Percentiles rank a stretch among this genome's conserved stretches.
Conservation (phyloP, 2,113 vertebrate genomes). For the Seriola dumerili region DNA sequence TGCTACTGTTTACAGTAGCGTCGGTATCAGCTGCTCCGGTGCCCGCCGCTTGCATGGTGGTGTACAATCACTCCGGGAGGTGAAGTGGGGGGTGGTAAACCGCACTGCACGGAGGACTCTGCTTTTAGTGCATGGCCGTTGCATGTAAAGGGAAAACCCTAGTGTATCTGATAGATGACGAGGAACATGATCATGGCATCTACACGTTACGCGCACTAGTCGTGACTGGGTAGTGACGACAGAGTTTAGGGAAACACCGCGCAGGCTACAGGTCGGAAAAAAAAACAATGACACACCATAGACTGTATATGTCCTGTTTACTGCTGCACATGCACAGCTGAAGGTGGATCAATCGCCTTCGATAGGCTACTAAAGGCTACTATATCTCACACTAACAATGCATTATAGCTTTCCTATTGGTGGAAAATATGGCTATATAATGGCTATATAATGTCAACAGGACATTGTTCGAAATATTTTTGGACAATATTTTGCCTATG, state of each 20-base stretch:
- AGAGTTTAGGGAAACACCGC: slow-evolving; percentile 54
- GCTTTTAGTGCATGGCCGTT: slow-evolving; percentile 33
- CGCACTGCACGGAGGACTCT: slow-evolving; percentile 3
- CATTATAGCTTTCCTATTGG: background rate
- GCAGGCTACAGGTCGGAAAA: slow-evolving; percentile 23
- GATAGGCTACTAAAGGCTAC: background rate
- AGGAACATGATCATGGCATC: slow-evolving; percentile 59
- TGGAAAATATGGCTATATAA: background rate
- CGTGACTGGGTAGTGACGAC: slow-evolving; percentile 75
- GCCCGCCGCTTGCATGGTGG: slow-evolving; percentile 58
- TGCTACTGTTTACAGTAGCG: slow-evolving; percentile 56
- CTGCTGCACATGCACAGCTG: background rate
- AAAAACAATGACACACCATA: background rate
- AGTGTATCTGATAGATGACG: slow-evolving; percentile 7
- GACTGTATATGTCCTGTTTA: background rate
- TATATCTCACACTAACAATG: no score
- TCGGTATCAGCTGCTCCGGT: slow-evolving; percentile 59
- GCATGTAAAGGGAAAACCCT: slow-evolving; percentile 16
- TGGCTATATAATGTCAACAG: background rate
- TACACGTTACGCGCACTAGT: slow-evolving; percentile 59
- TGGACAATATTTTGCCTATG: background rate
- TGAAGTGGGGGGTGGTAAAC: background rate
- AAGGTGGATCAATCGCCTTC: background rate
- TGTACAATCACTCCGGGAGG: slow-evolving; percentile 13
- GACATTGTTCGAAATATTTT: no score